phyloP scores from a whole-genome alignment of 1,140 invertebrate species.

The Arctopsyche grandis region DNA sequence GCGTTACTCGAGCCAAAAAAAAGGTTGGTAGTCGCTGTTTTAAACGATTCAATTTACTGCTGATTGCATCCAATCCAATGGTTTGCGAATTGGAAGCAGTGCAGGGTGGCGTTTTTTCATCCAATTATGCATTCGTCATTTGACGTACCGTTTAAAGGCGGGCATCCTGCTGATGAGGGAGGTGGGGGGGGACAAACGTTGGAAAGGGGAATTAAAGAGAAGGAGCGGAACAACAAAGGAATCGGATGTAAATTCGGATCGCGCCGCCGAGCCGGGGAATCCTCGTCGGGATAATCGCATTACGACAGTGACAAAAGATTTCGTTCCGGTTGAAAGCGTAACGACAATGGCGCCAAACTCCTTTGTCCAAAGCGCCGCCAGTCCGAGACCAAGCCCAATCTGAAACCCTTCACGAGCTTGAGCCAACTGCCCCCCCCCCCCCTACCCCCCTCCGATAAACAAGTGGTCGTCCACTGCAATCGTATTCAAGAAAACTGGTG shows the following conservation, averaged over 20 bases:
- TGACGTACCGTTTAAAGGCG: neutral
- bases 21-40: no score
- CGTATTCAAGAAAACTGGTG: no score
- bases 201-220: slow-evolving; percentile 2
- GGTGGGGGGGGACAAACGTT: neutral
- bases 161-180: neutral
- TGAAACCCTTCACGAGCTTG: slow-evolving; percentile 3
- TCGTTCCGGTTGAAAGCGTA: slow-evolving; percentile 39
- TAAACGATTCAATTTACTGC: neutral
- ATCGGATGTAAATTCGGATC: slow-evolving; percentile 37
- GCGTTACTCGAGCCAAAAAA: no score
- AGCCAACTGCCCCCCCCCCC: neutral
- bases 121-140: neutral
- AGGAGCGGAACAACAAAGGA: slow-evolving; percentile 24
- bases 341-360: slow-evolving; percentile 39
- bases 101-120: neutral
- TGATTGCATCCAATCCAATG: neutral
- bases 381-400: slow-evolving; percentile 5
- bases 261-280: neutral
- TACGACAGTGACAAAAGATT: slow-evolving; percentile 46
- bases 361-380: slow-evolving; percentile 27
- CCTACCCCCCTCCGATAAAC: no score
- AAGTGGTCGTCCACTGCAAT: neutral
- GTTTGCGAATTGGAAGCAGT: neutral
- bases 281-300: slow-evolving; percentile 43